Evolutionary conservation across 2,888 invertebrate species (phyloP).

Genomic region (Danaus chrysippus): DNA sequence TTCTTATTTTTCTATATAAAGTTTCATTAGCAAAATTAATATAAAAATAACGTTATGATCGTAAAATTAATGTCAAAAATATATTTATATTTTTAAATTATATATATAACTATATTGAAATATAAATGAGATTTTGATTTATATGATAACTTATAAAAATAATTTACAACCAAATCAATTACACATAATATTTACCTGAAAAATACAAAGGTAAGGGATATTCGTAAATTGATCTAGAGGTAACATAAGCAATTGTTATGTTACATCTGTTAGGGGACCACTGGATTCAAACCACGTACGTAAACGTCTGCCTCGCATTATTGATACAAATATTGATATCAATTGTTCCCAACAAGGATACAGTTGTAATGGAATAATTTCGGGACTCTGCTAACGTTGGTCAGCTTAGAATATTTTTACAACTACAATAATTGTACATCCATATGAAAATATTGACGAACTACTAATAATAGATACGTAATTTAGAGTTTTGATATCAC

Average conservation of each 20-base stretch:
- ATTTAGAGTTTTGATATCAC: no score
- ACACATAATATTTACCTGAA: neutral
- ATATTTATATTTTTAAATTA: no score
- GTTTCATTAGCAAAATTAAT: no score
- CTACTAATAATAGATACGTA: no score
- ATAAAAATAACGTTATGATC: no score
- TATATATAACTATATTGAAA: no score
- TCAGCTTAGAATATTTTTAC: neutral
- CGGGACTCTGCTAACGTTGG: constrained; percentile 7
- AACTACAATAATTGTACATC: no score
- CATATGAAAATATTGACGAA: no score
- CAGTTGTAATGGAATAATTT: constrained; percentile 54
- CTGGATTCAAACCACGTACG: constrained; percentile 71
- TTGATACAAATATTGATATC: constrained; percentile 79
- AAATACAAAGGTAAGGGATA: constrained; percentile 35
- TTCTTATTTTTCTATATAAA: no score
- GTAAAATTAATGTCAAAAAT: no score
- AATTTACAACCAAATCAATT: neutral
- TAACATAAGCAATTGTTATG: constrained; percentile 52
- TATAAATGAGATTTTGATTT: neutral
- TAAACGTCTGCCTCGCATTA: constrained; percentile 73
- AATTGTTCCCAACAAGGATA: constrained; percentile 75
- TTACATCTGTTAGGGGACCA: constrained; percentile 44
- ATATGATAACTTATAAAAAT: neutral
- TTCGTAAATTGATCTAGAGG: constrained; percentile 35